Percentiles rank a stretch among this genome's conserved stretches.
These are phyloP conservation scores for Diloba caeruleocephala DNA, from an alignment of 2,888 invertebrate genomes.

Conservation along the genomic window DNA sequence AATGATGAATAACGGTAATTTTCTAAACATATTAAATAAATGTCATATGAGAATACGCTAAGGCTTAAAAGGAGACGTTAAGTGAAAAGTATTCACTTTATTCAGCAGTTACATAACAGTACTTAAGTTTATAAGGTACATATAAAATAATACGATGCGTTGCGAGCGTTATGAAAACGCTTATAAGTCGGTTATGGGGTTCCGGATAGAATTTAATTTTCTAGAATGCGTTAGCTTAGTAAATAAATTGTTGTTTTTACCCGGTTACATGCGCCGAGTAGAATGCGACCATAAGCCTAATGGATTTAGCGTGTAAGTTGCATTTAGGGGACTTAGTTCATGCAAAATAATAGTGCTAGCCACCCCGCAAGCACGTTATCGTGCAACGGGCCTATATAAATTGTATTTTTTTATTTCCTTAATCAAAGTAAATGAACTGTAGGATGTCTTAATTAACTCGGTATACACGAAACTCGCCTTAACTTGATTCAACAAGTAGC, in stretches of 20 bases:
- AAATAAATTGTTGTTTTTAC: constrained; percentile 60
- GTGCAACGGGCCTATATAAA: constrained; percentile 45
- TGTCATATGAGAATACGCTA: too few species aligned
- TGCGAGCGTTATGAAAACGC: constrained; percentile 46
- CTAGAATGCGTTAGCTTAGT: constrained; percentile 53
- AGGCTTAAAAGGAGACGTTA: too few species aligned
- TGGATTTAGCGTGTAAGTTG: constrained; percentile 80
- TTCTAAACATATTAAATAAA: constrained; percentile 5
- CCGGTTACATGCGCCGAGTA: constrained; percentile 41
- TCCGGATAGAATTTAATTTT: constrained; percentile 55
- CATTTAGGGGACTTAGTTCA: constrained; percentile 69
- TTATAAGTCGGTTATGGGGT: constrained; percentile 43
- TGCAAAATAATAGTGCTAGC: constrained; percentile 63
- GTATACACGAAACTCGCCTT: constrained; percentile 48
- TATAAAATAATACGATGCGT: constrained; percentile 37
- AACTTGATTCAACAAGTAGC: constrained; percentile 55
- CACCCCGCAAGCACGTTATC: constrained; percentile 52
- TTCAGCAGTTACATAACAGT: constrained; percentile 11
- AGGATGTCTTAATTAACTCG: constrained; percentile 51
- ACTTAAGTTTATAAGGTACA: constrained; percentile 27
- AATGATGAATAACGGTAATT: too few species aligned
- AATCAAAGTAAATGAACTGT: constrained; percentile 52
- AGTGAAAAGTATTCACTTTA: constrained; percentile 29
- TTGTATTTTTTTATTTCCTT: constrained; percentile 41
- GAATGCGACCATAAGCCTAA: constrained; percentile 69